Evolutionary conservation across 2,888 invertebrate genomes (phyloP).

Genomic region (Orthosia cruda): DNA sequence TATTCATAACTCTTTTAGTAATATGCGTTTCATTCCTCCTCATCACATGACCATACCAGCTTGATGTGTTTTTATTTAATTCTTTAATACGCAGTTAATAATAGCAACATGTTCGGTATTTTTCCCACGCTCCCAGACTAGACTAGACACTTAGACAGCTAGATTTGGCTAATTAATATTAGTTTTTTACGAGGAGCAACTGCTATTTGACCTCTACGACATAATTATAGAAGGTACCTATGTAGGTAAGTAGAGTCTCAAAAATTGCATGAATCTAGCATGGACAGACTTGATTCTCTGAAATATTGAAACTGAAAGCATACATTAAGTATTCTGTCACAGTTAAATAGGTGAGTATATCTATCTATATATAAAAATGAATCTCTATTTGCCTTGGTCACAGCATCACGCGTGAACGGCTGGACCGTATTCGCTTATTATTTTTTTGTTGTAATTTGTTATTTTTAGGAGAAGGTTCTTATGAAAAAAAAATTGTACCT

Average conservation of each 20-base stretch:
- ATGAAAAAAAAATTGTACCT: too few relatives aligned
- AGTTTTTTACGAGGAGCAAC: conserved; percentile 8
- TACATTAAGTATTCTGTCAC: too few relatives aligned
- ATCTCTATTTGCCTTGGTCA: too few relatives aligned
- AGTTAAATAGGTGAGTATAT: background rate
- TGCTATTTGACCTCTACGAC: conserved; percentile 9
- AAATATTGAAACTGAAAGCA: background rate
- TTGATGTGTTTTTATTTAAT: too few relatives aligned
- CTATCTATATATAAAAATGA: too few relatives aligned
- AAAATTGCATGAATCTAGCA: background rate
- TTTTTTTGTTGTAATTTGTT: too few relatives aligned
- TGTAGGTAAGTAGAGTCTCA: background rate
- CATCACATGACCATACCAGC: too few relatives aligned
- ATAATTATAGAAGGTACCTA: background rate
- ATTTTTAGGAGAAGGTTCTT: too few relatives aligned
- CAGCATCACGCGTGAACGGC: too few relatives aligned
- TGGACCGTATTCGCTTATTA: too few relatives aligned
- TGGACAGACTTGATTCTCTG: background rate
- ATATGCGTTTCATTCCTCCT: too few relatives aligned
- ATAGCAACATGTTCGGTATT: background rate
- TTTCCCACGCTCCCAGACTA: background rate
- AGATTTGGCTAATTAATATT: conserved; percentile 21
- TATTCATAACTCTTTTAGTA: too few relatives aligned
- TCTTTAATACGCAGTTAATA: background rate
- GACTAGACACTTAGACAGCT: background rate